Base-by-base conservation (phyloP, 2,797 vertebrate species). In the Dermochelys coriacea region DNA sequence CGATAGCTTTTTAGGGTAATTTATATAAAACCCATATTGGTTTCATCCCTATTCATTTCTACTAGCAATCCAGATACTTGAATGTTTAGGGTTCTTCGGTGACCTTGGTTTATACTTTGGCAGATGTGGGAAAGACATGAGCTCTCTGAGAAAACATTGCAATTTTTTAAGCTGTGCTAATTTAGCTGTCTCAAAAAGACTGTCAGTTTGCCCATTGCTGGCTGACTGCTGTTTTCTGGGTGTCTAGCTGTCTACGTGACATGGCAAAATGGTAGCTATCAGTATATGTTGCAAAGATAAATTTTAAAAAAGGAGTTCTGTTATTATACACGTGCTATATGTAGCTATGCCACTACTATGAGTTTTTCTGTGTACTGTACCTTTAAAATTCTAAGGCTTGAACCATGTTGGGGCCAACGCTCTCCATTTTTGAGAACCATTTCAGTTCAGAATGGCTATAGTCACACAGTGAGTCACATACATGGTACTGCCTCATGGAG, bases 251-350 rank as follows among this genome's bases (percentile, higher is more conserved):
- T 19, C 5, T 57, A 52, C 0, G 0, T 15, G n/a, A 16, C 45
- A 59, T 10, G 81, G 25, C 8, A 90, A 83, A 96, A 94, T 83
- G 77, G 45, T 88, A 19, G 27, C 54, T 96, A 81, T 82, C 75
- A 82, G 54, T 6, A 29, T 57, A 68, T 8, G 4, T 79, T 88
- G 87, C 25, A 31, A 29, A 86, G 45, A 74, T 51, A 87, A 55
- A 47, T 49, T 75, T 79, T 34, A 9, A 23, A 82, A 37, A n/a
- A 52, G 12, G 12, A 75, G 8, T 6, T 7, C 41, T 57, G 37
- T 31, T 18, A 47, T 18, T 57, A 19, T 57, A 81, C 80, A 57
- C 5, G 3, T 57, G 37, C 18, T 59, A 41, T 15, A 94, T 87
- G 84, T 19, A 94, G 15, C 82, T 90, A 50, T 41, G 49, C 3